A percentile compares a stretch with the other conserved stretches of the same genome.
These are phyloP conservation scores for Drosophila ficusphila DNA, from an alignment of 1,140 invertebrate genomes.

Conservation along the genomic window DNA sequence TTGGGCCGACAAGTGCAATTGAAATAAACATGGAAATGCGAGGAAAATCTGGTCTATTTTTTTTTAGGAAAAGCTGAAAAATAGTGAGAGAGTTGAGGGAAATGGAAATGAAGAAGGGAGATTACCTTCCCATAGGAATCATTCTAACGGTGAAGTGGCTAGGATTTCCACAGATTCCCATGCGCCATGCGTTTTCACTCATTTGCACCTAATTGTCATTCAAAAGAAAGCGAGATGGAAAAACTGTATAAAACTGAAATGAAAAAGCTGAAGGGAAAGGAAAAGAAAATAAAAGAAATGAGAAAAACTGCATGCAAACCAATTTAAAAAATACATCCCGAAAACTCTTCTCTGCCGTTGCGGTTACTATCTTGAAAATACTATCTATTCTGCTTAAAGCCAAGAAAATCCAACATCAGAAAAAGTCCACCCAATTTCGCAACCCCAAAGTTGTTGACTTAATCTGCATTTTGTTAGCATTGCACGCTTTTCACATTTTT, in stretches of 20 bases:
- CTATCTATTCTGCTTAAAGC: conserved; percentile 8
- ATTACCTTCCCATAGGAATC: conserved; percentile 10
- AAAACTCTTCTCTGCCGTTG: background rate
- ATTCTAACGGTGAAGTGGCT: conserved; percentile 16
- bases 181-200: conserved; percentile 65
- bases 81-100: background rate
- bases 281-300: background rate
- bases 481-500: conserved; percentile 35
- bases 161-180: conserved; percentile 8
- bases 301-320: too few relatives aligned
- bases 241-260: conserved; percentile 1
- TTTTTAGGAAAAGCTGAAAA: conserved; percentile 5
- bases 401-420: background rate
- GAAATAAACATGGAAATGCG: conserved; percentile 64
- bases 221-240: conserved; percentile 17
- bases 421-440: background rate
- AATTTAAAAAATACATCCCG: conserved; percentile 14
- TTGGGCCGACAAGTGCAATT: conserved; percentile 70
- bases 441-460: conserved; percentile 55
- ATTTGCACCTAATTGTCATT: conserved; percentile 81
- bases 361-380: conserved; percentile 5
- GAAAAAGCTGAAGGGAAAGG: background rate
- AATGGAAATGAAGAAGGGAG: background rate
- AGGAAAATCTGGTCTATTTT: conserved; percentile 22
- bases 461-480: conserved; percentile 68